Percentiles rank a stretch among this genome's conserved stretches.
phyloP scores from a whole-genome alignment of 2,797 vertebrate species.

The Notamacropus eugenii region DNA sequence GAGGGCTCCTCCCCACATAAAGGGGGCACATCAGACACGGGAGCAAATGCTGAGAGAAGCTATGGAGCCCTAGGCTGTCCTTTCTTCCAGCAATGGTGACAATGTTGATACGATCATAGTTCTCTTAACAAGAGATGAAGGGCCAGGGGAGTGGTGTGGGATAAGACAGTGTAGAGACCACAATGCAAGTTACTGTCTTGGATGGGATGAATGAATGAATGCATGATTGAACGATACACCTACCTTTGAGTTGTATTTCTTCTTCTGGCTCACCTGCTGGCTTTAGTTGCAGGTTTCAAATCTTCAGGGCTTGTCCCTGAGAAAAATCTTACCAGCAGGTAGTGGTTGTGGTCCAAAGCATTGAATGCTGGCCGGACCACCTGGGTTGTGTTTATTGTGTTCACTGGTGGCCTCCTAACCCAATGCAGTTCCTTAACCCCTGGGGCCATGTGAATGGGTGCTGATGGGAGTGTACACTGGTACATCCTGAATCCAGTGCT shows the following conservation, averaged over 20 bases:
- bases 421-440: background rate
- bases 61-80: background rate
- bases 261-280: background rate
- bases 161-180: rapidly evolving
- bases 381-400: background rate
- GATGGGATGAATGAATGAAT: background rate
- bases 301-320: background rate
- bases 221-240: background rate
- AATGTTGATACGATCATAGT: background rate
- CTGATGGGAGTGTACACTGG: slow-evolving; percentile 19
- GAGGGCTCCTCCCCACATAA: background rate
- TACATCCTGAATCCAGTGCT: background rate
- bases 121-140: background rate
- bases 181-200: background rate
- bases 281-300: background rate
- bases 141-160: background rate
- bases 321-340: background rate
- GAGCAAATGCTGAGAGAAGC: background rate
- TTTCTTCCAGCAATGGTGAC: background rate
- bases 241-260: background rate
- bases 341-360: background rate
- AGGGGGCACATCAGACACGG: background rate
- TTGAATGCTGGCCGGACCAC: background rate
- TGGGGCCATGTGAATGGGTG: background rate
- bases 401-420: background rate